These are phyloP conservation scores for Conger conger DNA, from an alignment of 2,113 vertebrate genomes.

Conservation along the genomic window DNA sequence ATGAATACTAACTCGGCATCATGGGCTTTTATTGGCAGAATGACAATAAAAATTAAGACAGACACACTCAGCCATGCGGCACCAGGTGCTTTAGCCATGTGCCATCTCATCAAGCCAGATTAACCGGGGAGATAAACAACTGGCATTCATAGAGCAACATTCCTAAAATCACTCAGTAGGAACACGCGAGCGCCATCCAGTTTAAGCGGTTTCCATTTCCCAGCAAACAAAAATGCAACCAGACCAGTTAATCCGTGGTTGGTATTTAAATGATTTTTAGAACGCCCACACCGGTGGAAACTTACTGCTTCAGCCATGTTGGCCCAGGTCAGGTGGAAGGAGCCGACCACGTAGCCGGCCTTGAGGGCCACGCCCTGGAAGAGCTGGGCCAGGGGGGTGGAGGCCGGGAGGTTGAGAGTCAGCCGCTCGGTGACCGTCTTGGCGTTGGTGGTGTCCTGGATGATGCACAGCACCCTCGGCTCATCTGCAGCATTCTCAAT, in stretches of 20 bases:
- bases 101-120: slow-evolving; percentile 22
- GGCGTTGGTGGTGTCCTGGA: slow-evolving; percentile 92
- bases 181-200: neutral
- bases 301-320: slow-evolving; percentile 73
- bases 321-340: slow-evolving; percentile 87
- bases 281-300: neutral
- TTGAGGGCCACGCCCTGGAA: slow-evolving; percentile 89
- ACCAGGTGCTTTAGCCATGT: slow-evolving; percentile 58
- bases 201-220: neutral
- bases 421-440: slow-evolving; percentile 87
- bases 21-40: slow-evolving; percentile 16
- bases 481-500: slow-evolving; percentile 97
- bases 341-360: slow-evolving; percentile 88
- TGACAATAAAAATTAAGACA: slow-evolving; percentile 67
- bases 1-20: no score
- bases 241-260: neutral
- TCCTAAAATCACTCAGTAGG: neutral
- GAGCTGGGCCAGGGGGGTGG: slow-evolving; percentile 83
- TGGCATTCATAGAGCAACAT: neutral
- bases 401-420: slow-evolving; percentile 92
- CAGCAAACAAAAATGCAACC: neutral
- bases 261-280: neutral
- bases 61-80: slow-evolving; percentile 72
- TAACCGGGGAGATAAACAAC: neutral
- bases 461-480: slow-evolving; percentile 92